A percentile compares a stretch with the other conserved stretches of the same genome.
These are phyloP conservation scores for Scaptomyza graminum DNA, from an alignment of 1,140 invertebrate genomes.

Conservation along the genomic window DNA sequence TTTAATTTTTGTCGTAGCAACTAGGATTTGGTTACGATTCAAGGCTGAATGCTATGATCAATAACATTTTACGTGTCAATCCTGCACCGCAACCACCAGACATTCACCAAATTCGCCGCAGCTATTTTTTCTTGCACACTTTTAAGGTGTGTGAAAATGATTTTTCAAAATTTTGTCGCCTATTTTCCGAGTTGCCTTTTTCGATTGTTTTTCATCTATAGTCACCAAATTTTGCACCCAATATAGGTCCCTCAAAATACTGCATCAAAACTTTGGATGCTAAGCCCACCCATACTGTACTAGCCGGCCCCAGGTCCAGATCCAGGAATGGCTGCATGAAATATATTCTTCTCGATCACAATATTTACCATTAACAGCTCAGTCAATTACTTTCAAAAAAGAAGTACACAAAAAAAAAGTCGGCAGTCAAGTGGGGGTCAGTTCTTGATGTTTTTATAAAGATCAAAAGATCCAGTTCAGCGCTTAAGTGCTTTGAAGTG, in stretches of 20 bases:
- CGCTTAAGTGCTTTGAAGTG: slow-evolving; percentile 69
- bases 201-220: too few relatives aligned
- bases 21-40: not conserved
- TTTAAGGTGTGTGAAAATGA: not conserved
- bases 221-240: too few relatives aligned
- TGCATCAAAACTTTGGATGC: too few relatives aligned
- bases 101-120: not conserved
- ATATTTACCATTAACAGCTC: not conserved
- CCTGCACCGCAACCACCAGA: not conserved
- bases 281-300: too few relatives aligned
- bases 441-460: slow-evolving; percentile 56
- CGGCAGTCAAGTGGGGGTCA: slow-evolving; percentile 75
- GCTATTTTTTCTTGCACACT: not conserved
- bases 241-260: too few relatives aligned
- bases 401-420: slow-evolving; percentile 20
- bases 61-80: not conserved
- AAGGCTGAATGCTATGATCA: not conserved
- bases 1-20: too few relatives aligned
- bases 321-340: too few relatives aligned
- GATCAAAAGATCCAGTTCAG: slow-evolving; percentile 77
- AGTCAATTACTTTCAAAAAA: not conserved
- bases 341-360: not conserved
- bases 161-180: too few relatives aligned
- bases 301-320: too few relatives aligned
- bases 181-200: too few relatives aligned